Evolutionary conservation across 2,797 vertebrate species (phyloP).

Genomic region (Halcyon leucocephala): DNA sequence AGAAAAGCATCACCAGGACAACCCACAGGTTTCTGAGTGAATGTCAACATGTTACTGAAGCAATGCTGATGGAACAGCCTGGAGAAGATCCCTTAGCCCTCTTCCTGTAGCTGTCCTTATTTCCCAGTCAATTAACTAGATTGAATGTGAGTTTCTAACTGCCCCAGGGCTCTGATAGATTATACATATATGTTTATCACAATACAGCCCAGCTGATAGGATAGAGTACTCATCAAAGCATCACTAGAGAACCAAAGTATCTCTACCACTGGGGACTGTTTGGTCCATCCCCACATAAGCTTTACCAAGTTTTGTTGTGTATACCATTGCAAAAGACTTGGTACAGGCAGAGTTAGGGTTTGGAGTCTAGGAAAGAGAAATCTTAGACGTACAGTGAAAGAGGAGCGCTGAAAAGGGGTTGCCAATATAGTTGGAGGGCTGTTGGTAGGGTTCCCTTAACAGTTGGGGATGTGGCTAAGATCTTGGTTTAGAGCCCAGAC

Average conservation of each 20-base stretch:
- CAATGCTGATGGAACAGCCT: neutral
- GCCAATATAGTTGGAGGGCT: neutral
- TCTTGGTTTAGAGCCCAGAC: neutral
- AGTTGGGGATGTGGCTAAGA: neutral
- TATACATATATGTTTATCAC: neutral
- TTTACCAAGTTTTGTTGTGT: neutral
- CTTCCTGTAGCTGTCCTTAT: constrained; percentile 2
- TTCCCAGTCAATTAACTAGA: neutral
- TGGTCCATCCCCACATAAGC: neutral
- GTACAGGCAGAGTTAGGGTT: neutral
- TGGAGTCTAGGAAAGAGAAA: neutral
- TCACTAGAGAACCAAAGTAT: neutral
- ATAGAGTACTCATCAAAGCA: neutral
- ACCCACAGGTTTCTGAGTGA: neutral
- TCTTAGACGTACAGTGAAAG: neutral
- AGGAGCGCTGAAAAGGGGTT: neutral
- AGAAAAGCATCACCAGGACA: neutral
- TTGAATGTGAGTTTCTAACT: neutral
- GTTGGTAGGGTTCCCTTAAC: neutral
- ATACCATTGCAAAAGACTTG: neutral
- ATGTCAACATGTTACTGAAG: neutral
- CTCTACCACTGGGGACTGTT: neutral
- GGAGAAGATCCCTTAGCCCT: neutral
- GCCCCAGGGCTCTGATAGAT: neutral
- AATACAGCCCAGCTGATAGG: neutral